Conservation (phyloP, 92 coral and sea anemone species). For the Epizoanthus stellaris region DNA sequence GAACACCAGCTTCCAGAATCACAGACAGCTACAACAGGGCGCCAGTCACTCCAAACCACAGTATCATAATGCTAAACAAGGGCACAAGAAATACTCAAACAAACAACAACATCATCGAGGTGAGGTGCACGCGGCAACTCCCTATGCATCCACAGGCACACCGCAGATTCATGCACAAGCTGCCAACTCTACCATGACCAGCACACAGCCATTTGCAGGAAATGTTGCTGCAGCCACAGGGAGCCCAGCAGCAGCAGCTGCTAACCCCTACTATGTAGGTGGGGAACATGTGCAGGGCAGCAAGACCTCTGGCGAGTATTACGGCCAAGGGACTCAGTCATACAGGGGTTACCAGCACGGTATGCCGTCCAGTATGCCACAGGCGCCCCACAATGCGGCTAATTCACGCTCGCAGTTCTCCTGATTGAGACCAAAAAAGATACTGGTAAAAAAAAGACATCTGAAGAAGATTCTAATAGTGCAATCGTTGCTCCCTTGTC, state of each 20-base stretch:
- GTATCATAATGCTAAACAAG: not conserved
- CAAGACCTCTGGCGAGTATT: slow-evolving; percentile 38
- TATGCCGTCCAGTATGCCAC: slow-evolving; percentile 32
- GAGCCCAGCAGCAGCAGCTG: slow-evolving; percentile 19
- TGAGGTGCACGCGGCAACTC: slow-evolving; percentile 26
- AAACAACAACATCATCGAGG: slow-evolving; percentile 37
- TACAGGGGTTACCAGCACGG: slow-evolving; percentile 24
- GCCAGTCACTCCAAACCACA: slow-evolving; percentile 19
- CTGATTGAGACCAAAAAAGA: slow-evolving; percentile 11
- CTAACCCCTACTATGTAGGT: slow-evolving; percentile 13
- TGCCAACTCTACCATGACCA: slow-evolving; percentile 22
- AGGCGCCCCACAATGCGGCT: slow-evolving; percentile 30
- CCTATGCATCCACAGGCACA: slow-evolving; percentile 37
- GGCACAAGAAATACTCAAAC: slow-evolving; percentile 36
- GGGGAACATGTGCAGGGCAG: slow-evolving; percentile 34
- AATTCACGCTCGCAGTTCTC: slow-evolving; percentile 34
- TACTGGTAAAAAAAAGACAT: not conserved
- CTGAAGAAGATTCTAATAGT: not conserved
- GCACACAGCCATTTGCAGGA: slow-evolving; percentile 24
- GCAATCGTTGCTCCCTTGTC: not conserved
- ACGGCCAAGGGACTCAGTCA: slow-evolving; percentile 17
- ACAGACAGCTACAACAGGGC: slow-evolving; percentile 30
- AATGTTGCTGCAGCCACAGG: slow-evolving; percentile 35
- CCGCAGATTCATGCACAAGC: slow-evolving; percentile 29
- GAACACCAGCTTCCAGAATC: slow-evolving; percentile 26